Percentiles rank a stretch among this genome's conserved stretches.
phyloP scores from a whole-genome alignment of 2,797 vertebrate species.

The Agapornis canus region DNA sequence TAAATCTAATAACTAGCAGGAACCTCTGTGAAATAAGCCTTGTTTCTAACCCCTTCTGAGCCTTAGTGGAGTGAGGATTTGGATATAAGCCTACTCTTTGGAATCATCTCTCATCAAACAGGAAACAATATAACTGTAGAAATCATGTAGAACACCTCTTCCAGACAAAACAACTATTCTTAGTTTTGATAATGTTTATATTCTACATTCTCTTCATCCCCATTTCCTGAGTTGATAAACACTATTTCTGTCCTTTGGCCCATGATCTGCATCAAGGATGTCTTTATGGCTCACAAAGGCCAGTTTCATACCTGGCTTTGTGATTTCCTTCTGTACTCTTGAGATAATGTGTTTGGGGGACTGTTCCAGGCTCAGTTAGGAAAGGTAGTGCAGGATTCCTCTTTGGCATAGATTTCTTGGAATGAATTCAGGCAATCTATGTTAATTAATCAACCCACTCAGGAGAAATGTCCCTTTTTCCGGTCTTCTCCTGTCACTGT shows the following conservation, averaged over 20 bases:
- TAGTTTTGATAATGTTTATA: constrained; percentile 16
- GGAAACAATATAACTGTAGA: constrained; percentile 26
- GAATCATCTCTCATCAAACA: constrained; percentile 27
- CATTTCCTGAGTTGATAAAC: background rate
- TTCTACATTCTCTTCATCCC: background rate
- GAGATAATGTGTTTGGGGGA: background rate
- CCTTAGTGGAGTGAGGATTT: background rate
- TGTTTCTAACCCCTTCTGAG: constrained; percentile 10
- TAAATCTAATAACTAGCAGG: background rate
- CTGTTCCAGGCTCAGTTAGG: background rate
- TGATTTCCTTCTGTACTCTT: background rate
- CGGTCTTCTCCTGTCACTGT: constrained; percentile 24
- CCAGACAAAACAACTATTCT: constrained; percentile 34
- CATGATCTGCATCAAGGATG: background rate
- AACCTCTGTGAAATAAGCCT: background rate
- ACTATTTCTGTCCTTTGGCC: background rate
- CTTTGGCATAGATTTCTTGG: constrained; percentile 28
- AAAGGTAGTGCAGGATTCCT: constrained; percentile 9
- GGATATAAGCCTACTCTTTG: background rate
- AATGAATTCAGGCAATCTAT: constrained; percentile 16
- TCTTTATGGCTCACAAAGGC: background rate
- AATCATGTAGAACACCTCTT: constrained; percentile 24
- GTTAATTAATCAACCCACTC: constrained; percentile 47
- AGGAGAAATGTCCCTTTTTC: constrained; percentile 43
- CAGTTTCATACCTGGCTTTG: background rate